A percentile compares a stretch with the other conserved stretches of the same genome.
These are phyloP conservation scores for Andricus grossulariae DNA, from an alignment of 1,140 invertebrate genomes.

Conservation along the genomic window DNA sequence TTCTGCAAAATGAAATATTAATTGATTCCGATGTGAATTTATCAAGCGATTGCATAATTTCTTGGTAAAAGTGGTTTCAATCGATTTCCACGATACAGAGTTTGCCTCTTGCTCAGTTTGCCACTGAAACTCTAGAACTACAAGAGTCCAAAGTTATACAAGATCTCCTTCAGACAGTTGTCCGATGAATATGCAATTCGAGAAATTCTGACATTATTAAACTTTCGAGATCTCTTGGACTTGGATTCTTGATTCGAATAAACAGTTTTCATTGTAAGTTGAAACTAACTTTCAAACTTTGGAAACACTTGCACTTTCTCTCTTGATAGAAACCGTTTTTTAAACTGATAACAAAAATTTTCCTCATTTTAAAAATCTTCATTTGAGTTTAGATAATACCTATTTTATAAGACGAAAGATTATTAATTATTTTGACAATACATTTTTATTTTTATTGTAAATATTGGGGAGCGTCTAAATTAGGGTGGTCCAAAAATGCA, in stretches of 20 bases:
- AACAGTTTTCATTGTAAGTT: background rate
- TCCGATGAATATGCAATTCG: constrained; percentile 23
- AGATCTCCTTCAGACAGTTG: constrained; percentile 5
- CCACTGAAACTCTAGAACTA: constrained; percentile 3
- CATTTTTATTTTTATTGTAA: no score
- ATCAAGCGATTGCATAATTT: no score
- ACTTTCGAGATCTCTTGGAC: constrained; percentile 22
- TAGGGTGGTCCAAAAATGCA: no score
- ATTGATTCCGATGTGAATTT: no score
- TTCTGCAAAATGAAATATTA: no score
- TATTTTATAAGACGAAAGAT: no score
- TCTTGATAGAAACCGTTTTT: background rate
- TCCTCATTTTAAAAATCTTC: no score
- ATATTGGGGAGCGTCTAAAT: no score
- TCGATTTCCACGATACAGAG: no score
- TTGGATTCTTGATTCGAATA: background rate
- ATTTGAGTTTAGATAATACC: no score
- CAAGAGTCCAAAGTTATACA: constrained; percentile 16
- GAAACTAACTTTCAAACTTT: constrained; percentile 5
- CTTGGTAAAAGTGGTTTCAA: no score
- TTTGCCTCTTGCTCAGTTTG: background rate
- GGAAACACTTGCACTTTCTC: background rate
- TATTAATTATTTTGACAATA: no score
- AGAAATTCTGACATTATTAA: background rate
- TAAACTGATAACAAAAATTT: background rate